Percentiles rank a stretch among this genome's conserved stretches.
Conservation (phyloP, 2,888 invertebrate species). For the Synergus umbraculus region DNA sequence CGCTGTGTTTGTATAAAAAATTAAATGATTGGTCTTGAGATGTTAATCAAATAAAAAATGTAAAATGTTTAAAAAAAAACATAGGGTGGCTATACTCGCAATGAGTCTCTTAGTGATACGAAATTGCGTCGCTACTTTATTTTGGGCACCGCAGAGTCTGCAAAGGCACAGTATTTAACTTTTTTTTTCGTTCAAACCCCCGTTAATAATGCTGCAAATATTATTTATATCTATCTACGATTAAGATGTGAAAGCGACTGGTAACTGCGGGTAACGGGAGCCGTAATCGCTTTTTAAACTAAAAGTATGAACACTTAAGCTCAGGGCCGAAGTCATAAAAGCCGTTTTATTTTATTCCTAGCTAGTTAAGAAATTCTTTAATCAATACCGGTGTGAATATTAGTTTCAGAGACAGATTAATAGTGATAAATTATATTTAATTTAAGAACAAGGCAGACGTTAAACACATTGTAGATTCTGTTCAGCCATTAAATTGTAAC, state of each 20-base stretch:
- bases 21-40: conserved; percentile 67
- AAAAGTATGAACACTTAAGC: conserved; percentile 22
- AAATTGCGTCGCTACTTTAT: conserved; percentile 35
- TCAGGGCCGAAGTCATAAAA: conserved; percentile 36
- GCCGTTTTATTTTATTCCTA: conserved; percentile 29
- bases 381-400: conserved; percentile 50
- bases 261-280: conserved; percentile 38
- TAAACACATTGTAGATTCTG: conserved; percentile 59
- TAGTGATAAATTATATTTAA: conserved; percentile 49
- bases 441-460: conserved; percentile 45
- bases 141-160: conserved; percentile 40
- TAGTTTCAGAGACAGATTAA: conserved; percentile 50
- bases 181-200: conserved; percentile 47
- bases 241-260: background rate
- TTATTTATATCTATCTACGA: conserved; percentile 21
- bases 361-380: conserved; percentile 6
- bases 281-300: background rate
- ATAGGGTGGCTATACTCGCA: conserved; percentile 4
- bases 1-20: conserved; percentile 66
- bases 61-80: background rate
- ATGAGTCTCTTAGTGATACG: conserved; percentile 43
- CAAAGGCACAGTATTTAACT: conserved; percentile 63
- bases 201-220: conserved; percentile 9
- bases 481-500: conserved; percentile 62
- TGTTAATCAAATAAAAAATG: conserved; percentile 47